Conservation (phyloP, 2,797 vertebrate species). For the Astyanax mexicanus region DNA sequence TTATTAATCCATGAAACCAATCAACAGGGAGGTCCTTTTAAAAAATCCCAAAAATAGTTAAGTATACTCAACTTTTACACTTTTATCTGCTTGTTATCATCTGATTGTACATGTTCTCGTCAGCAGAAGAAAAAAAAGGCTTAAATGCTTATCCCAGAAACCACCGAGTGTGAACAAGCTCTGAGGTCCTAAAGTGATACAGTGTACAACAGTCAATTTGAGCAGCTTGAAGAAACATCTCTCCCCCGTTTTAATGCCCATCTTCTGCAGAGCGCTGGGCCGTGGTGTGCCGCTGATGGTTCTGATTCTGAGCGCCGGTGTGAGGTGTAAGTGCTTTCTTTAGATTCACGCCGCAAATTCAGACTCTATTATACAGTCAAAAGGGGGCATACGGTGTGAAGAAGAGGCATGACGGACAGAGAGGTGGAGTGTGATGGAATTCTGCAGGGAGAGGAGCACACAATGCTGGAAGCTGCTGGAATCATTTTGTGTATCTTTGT, state of each 20-base stretch:
- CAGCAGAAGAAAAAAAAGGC: not conserved
- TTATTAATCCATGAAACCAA: too few relatives aligned
- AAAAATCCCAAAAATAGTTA: too few relatives aligned
- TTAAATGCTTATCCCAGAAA: not conserved
- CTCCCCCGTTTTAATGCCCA: not conserved
- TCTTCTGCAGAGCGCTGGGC: conserved; percentile 8
- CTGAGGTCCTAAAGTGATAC: not conserved
- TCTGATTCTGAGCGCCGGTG: conserved; percentile 7
- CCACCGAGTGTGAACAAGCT: not conserved
- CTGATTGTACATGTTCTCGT: too few relatives aligned
- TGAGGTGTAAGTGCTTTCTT: conserved; percentile 4
- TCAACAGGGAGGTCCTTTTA: too few relatives aligned
- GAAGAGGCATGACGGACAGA: conserved; percentile 21
- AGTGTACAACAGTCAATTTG: not conserved
- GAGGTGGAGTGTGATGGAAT: conserved; percentile 11
- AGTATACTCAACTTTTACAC: too few relatives aligned
- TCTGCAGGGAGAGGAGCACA: conserved; percentile 16
- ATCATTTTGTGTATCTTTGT: conserved; percentile 17
- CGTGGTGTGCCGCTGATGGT: conserved; percentile 29
- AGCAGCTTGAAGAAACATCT: not conserved
- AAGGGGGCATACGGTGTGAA: conserved; percentile 11
- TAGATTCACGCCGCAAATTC: conserved; percentile 22
- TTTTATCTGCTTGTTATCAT: too few relatives aligned
- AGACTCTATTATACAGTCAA: conserved; percentile 43
- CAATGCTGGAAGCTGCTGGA: not conserved